Evolutionary conservation across 1,140 invertebrate genomes (phyloP).

Genomic region (Papilio glaucus): DNA sequence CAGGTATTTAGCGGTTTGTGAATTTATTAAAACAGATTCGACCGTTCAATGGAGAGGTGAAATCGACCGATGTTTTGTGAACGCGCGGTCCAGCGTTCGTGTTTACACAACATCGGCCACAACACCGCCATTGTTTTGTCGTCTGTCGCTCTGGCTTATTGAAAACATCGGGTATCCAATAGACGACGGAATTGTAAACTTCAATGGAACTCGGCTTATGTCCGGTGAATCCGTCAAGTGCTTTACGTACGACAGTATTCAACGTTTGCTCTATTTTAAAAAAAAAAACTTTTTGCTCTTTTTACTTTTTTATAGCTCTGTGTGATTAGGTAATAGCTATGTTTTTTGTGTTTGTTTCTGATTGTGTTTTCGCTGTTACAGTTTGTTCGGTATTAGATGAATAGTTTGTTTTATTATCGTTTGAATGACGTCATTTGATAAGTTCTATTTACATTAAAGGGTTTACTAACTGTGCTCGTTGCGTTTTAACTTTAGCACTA

Average conservation of each 20-base stretch:
- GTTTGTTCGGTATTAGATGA: slow-evolving; percentile 13
- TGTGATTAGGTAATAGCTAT: slow-evolving; percentile 15
- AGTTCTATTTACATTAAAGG: not conserved
- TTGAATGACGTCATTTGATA: not conserved
- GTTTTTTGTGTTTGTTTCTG: not conserved
- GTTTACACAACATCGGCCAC: slow-evolving; percentile 63
- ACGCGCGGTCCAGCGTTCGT: slow-evolving; percentile 39
- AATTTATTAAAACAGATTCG: slow-evolving; percentile 16
- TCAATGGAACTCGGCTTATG: slow-evolving; percentile 61
- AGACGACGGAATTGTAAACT: slow-evolving; percentile 54
- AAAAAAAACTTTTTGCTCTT: slow-evolving; percentile 29
- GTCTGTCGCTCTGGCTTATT: slow-evolving; percentile 40
- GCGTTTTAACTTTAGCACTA: not conserved
- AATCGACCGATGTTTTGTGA: slow-evolving; percentile 50
- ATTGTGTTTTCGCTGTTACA: not conserved
- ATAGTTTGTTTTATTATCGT: not conserved
- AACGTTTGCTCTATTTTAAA: slow-evolving; percentile 24
- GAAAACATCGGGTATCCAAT: slow-evolving; percentile 56
- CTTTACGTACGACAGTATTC: slow-evolving; percentile 26
- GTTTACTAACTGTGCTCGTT: slow-evolving; percentile 5
- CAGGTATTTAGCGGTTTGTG: slow-evolving; percentile 18
- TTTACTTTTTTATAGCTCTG: not conserved
- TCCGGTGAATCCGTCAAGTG: slow-evolving; percentile 59
- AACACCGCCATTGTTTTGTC: slow-evolving; percentile 64
- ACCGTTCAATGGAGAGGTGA: slow-evolving; percentile 14